phyloP scores from a whole-genome alignment of 2,888 invertebrate species.

The Biston stratarius region DNA sequence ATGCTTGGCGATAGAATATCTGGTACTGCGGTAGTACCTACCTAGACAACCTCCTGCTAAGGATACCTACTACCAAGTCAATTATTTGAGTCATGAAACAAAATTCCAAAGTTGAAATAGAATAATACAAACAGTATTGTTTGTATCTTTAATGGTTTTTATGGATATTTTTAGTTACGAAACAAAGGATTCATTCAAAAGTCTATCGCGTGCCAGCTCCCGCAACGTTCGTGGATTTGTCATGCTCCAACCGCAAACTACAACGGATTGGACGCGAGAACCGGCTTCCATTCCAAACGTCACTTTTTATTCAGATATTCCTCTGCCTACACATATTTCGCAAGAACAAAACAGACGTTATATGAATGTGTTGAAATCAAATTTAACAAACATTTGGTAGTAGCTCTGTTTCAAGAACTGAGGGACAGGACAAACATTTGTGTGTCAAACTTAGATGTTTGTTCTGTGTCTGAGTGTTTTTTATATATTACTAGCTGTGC shows the following conservation, averaged over 20 bases:
- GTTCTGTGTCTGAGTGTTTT: too few species aligned
- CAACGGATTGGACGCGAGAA: conserved; percentile 61
- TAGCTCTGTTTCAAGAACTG: too few species aligned
- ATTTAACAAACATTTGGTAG: conserved; percentile 6
- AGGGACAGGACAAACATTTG: too few species aligned
- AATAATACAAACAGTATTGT: conserved; percentile 48
- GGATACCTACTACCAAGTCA: too few species aligned
- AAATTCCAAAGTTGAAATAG: conserved; percentile 18
- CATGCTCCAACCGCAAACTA: conserved; percentile 75
- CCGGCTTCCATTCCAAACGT: conserved; percentile 52
- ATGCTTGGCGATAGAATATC: too few species aligned
- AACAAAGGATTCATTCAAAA: conserved; percentile 73
- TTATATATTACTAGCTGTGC: too few species aligned
- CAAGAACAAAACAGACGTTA: conserved; percentile 41
- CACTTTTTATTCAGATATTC: conserved; percentile 55
- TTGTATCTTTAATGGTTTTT: conserved; percentile 58
- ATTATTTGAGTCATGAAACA: not conserved
- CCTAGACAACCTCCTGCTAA: too few species aligned
- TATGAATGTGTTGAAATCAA: conserved; percentile 38
- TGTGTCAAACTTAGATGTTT: too few species aligned
- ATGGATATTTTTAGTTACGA: conserved; percentile 60
- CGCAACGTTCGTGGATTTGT: conserved; percentile 73
- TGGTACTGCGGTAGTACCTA: too few species aligned
- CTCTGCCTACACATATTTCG: conserved; percentile 47
- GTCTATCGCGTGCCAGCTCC: conserved; percentile 70